Percentiles rank a stretch among this genome's conserved stretches.
These are phyloP conservation scores for Scarus forsteni DNA, from an alignment of 2,797 vertebrate species.

Conservation along the genomic window DNA sequence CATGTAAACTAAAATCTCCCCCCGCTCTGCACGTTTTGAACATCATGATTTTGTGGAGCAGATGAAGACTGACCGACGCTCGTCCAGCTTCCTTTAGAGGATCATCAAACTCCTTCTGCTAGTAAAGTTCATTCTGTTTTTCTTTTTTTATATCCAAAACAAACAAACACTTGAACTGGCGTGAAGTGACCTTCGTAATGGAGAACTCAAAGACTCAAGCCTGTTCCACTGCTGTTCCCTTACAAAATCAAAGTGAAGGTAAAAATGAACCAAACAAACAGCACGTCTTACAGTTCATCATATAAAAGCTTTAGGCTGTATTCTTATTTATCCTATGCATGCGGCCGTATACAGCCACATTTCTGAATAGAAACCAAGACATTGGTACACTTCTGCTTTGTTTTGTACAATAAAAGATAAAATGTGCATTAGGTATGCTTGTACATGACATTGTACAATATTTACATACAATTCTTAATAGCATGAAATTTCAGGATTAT, in stretches of 20 bases:
- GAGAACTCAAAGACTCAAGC: slow-evolving; percentile 83
- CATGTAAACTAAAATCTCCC: not conserved
- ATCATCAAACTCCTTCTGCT: slow-evolving; percentile 72
- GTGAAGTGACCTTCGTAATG: slow-evolving; percentile 83
- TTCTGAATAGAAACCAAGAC: slow-evolving; percentile 97
- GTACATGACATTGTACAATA: slow-evolving; percentile 99
- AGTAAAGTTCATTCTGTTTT: slow-evolving; percentile 88
- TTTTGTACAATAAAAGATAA: slow-evolving; percentile 99
- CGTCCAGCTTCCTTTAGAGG: not conserved
- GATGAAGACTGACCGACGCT: slow-evolving; percentile 23
- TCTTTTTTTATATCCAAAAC: slow-evolving; percentile 32
- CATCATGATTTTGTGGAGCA: slow-evolving; percentile 7
- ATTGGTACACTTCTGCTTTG: slow-evolving; percentile 93
- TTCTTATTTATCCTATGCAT: slow-evolving; percentile 88
- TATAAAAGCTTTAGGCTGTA: slow-evolving; percentile 97
- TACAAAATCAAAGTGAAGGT: slow-evolving; percentile 67
- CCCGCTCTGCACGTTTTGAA: slow-evolving; percentile 1
- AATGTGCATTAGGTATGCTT: slow-evolving; percentile 99
- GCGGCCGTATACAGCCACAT: slow-evolving; percentile 86
- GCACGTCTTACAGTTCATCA: slow-evolving; percentile 88
- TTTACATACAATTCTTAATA: slow-evolving; percentile 95
- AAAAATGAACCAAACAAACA: slow-evolving; percentile 81
- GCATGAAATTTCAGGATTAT: slow-evolving; percentile 97
- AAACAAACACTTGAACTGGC: slow-evolving; percentile 82
- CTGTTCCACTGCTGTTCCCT: slow-evolving; percentile 86